Conservation (phyloP, 30 jellyfish, hydroid and myxozoan genomes). For the Haliclystus octoradiatus region DNA sequence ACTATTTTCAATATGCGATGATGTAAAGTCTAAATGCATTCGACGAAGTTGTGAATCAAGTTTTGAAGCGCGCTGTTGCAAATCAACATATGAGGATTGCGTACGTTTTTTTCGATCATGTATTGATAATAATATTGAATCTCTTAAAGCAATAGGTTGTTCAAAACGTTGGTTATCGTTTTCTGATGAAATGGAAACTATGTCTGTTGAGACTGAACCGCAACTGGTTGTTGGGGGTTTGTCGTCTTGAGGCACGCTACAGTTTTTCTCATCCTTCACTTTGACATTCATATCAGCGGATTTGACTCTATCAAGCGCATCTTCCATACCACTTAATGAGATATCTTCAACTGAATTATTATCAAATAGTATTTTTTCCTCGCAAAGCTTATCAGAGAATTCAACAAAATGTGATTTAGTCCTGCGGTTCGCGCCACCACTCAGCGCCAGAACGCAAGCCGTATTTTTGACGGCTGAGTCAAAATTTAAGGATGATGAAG, state of each 20-base stretch:
- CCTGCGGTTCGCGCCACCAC: neutral
- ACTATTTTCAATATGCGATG: neutral
- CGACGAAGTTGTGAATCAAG: neutral
- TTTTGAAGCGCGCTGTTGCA: neutral
- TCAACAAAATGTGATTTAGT: neutral
- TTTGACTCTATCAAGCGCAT: neutral
- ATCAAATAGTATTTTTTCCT: neutral
- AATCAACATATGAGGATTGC: neutral
- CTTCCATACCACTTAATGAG: neutral
- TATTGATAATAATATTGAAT: neutral
- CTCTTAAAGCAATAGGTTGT: neutral
- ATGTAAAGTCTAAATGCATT: neutral
- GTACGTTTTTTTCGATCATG: neutral
- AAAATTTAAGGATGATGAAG: neutral
- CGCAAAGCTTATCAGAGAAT: neutral
- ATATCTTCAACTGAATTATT: no score
- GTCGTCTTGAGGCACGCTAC: neutral
- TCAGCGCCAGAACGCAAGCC: neutral
- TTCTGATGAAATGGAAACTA: neutral
- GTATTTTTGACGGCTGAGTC: neutral
- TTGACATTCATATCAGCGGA: neutral
- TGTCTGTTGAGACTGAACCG: neutral
- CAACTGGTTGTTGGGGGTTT: neutral
- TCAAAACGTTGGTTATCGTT: neutral
- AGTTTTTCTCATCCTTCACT: neutral